Percentiles rank a stretch among this genome's conserved stretches.
These are phyloP conservation scores for Anseranas semipalmata DNA, from an alignment of 2,113 vertebrate genomes.

Conservation along the genomic window DNA sequence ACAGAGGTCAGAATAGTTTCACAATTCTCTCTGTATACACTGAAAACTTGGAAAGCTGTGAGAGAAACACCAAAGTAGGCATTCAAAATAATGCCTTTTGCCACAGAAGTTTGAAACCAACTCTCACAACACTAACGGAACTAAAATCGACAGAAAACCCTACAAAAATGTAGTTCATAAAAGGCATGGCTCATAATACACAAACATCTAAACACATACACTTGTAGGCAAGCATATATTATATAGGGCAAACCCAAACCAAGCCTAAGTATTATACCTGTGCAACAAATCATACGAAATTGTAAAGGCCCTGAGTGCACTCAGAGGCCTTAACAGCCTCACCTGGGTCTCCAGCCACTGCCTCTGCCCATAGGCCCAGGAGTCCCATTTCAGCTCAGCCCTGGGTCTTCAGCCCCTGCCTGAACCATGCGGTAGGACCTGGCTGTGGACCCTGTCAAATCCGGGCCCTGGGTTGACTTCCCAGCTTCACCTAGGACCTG, in stretches of 20 bases:
- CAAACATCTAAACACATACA: neutral
- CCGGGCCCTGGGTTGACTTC: neutral
- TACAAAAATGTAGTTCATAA: neutral
- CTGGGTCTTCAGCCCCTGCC: neutral
- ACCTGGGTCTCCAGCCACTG: neutral
- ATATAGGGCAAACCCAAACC: neutral
- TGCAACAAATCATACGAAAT: neutral
- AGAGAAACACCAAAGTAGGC: neutral
- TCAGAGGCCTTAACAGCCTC: neutral
- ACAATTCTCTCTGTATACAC: neutral
- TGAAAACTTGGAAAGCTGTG: neutral
- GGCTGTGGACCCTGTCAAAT: neutral
- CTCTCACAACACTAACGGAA: neutral
- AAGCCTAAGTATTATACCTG: neutral
- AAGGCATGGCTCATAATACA: fast-evolving
- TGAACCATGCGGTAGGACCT: neutral
- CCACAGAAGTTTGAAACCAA: neutral
- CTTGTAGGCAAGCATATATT: neutral
- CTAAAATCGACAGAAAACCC: neutral
- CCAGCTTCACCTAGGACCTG: neutral
- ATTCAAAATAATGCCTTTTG: neutral
- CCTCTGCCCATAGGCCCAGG: neutral
- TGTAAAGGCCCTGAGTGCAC: neutral
- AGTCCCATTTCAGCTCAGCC: neutral
- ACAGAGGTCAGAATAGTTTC: neutral